phyloP scores from a whole-genome alignment of 2,797 vertebrate species.

The Dermochelys coriacea region DNA sequence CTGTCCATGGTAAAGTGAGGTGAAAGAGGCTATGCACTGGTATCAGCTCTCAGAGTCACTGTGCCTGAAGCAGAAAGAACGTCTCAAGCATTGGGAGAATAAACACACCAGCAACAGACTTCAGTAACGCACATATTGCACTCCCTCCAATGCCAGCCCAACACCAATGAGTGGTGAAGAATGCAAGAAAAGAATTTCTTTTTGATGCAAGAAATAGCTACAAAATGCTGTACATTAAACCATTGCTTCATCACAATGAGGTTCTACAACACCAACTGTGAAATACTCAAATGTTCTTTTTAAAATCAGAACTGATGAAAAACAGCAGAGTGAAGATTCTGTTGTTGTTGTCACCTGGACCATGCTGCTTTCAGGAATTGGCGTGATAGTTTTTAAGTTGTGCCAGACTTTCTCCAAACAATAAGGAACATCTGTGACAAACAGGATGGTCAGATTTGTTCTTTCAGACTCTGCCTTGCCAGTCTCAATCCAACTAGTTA shows the following conservation, averaged over 20 bases:
- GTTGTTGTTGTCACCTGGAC: slow-evolving; percentile 73
- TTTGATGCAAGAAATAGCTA: background rate
- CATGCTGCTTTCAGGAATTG: slow-evolving; percentile 84
- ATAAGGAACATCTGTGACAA: slow-evolving; percentile 84
- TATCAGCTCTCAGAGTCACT: slow-evolving; percentile 18
- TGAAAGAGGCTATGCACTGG: background rate
- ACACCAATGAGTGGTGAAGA: background rate
- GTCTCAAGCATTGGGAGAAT: background rate
- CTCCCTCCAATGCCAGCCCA: background rate
- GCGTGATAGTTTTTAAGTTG: slow-evolving; percentile 86
- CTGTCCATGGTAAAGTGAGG: background rate
- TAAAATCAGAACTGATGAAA: slow-evolving; percentile 22
- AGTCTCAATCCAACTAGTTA: slow-evolving; percentile 86
- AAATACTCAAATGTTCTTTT: background rate
- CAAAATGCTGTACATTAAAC: background rate
- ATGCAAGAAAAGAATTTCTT: no score
- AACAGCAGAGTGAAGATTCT: background rate
- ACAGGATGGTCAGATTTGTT: slow-evolving; percentile 85
- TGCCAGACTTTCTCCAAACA: slow-evolving; percentile 87
- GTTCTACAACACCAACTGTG: background rate
- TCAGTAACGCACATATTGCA: background rate
- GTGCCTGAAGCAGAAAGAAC: background rate
- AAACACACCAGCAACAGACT: background rate
- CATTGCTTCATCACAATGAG: slow-evolving; percentile 17
- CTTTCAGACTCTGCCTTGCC: slow-evolving; percentile 85